Evolutionary conservation across 2,797 vertebrate genomes (phyloP), one percentile per base, ranked within the genome.

Genomic region (Varecia variegata): DNA sequence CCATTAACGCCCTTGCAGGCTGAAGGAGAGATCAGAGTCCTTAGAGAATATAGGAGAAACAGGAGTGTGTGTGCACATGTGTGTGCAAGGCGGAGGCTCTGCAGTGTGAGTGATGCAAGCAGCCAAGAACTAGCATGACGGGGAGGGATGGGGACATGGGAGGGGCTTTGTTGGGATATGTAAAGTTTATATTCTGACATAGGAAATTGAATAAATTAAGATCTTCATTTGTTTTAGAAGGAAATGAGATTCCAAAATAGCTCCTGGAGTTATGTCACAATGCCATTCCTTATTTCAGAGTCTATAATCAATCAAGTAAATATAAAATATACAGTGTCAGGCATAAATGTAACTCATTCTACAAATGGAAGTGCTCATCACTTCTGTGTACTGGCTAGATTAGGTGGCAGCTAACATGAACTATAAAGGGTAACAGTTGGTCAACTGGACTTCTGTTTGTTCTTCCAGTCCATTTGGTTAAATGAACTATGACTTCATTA

Each of bases 401-500:
- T 8, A 79, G 85, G 58, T 27, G n/a, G 50, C n/a, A 56, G 40
- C 60, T 84, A 54, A 77, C 27, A 7, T 32, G 27, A 80, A 14
- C 12, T 10, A 30, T 18, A 73, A 50, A 8, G 47, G 88, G 17
- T 67, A 38, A 68, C 47, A 67, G 5, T 17, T 32, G 58, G 38
- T 80, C 58, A 43, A 71, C 7, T 13, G 25, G 18, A 58, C 93
- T 92, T 81, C 62, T 77, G 15, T 52, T 52, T 60, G 77, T 11
- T 93, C 56, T 88, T 73, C 50, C 10, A 45, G 68, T 15, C 74
- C 79, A 30, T 91, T 68, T 65, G 43, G 38, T 65, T 85, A 92
- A 90, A 58, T 81, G 38, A 97, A 90, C 9, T 14, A 17, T 77
- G 54, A 67, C 77, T 96, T 90, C 81, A 43, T 68, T 86, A 92